Base-by-base conservation (phyloP, 2,113 vertebrate species). In the Pollimyrus isidori region DNA sequence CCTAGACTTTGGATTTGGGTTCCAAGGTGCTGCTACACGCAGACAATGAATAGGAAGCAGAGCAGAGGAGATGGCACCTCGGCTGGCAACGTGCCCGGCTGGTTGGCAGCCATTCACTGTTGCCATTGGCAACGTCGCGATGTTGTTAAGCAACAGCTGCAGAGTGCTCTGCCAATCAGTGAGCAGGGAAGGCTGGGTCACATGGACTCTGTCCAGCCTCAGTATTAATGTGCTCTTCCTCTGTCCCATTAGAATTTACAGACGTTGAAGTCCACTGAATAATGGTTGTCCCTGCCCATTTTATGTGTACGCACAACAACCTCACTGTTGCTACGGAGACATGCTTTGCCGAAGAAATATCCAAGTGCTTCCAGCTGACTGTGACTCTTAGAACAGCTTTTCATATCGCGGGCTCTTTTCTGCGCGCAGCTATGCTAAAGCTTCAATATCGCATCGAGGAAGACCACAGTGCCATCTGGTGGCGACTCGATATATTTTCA, bases 101-200 rank as follows among this genome's bases (percentile, higher is more conserved):
- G 4, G 45, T 49, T 86, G 83, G 45, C 83, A 86, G 83, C 46
- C 23, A n/a, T 48, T 85, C 48, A 26, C 45, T 49, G 45, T 85
- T 48, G 46, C 83, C 46, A 85, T 23, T 85, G 83, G 83, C 83
- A 85, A 85, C 83, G 50, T 50, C 7, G 17, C 11, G 11, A 86
- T 86, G 83, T 86, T 50, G 83, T 86, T 86, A 50, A 86, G 83
- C 83, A 49, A 86, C 83, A 86, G 83, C 30, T 80, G 45, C 83
- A 49, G 45, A 6, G 23, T 26, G 45, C 48, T 48, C 83, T 86
- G n/a, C 83, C 83, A 84, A 84, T 84, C 82, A 84, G 82, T 45
- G 10, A 50, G 48, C 83, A 86, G 48, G 45, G n/a, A 13, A 86
- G 45, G 46, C 48, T 86, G 83, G 83, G 48, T 50, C 83, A 86